Evolutionary conservation across 2,888 invertebrate genomes (phyloP).

Genomic region (Habrosyne pyritoides): DNA sequence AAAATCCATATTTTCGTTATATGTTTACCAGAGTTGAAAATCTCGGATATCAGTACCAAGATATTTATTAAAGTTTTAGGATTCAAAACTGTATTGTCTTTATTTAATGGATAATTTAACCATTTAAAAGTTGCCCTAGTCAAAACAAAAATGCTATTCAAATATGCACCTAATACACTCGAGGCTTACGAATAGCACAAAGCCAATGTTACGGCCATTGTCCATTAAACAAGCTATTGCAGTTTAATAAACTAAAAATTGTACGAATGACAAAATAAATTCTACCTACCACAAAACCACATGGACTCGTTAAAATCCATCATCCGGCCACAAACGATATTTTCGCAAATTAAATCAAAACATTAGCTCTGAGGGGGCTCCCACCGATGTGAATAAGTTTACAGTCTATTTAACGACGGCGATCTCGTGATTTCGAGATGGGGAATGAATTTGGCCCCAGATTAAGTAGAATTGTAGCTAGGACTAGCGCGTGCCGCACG

Average conservation of each 20-base stretch:
- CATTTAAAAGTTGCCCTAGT: no score
- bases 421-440: slow-evolving; percentile 39
- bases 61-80: no score
- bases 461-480: slow-evolving; percentile 14
- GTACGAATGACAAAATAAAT: neutral
- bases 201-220: neutral
- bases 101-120: no score
- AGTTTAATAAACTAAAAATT: neutral
- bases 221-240: neutral
- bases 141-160: no score
- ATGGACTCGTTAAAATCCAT: slow-evolving; percentile 25
- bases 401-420: slow-evolving; percentile 66
- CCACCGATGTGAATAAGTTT: slow-evolving; percentile 49
- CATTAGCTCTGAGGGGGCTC: slow-evolving; percentile 23
- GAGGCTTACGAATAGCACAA: no score
- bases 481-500: no score
- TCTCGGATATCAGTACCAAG: no score
- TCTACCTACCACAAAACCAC: slow-evolving; percentile 7
- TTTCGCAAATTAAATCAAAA: slow-evolving; percentile 39
- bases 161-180: no score
- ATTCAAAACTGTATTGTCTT: no score
- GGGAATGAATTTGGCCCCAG: slow-evolving; percentile 28
- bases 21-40: no score
- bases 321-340: slow-evolving; percentile 29
- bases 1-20: no score